Conservation (phyloP, 2,113 vertebrate genomes). For the zebrafish (Danio rerio) region GRCz12tu NC_133178.1:4246501-4247000, state of each 20-base stretch:
- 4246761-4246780: constrained; percentile 4
- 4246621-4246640: constrained; percentile 15
- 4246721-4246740: constrained; percentile 11
- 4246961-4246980: background rate
- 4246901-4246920: constrained; percentile 19
- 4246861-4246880: constrained; percentile 1
- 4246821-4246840: background rate
- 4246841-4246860: background rate
- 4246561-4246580: background rate
- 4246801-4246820: background rate
- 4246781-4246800: background rate
- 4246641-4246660: constrained; percentile 22
- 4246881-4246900: background rate
- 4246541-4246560: background rate
- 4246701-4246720: background rate
- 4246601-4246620: constrained; percentile 42
- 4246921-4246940: constrained; percentile 12
- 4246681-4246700: background rate
- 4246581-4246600: background rate
- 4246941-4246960: background rate
- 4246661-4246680: constrained; percentile 14
- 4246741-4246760: constrained; percentile 16
- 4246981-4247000: too few species aligned
- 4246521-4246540: background rate
- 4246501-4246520: background rate